Evolutionary conservation across 1,140 invertebrate species (phyloP).

Genomic region (Drosophila pseudoananassae): DNA sequence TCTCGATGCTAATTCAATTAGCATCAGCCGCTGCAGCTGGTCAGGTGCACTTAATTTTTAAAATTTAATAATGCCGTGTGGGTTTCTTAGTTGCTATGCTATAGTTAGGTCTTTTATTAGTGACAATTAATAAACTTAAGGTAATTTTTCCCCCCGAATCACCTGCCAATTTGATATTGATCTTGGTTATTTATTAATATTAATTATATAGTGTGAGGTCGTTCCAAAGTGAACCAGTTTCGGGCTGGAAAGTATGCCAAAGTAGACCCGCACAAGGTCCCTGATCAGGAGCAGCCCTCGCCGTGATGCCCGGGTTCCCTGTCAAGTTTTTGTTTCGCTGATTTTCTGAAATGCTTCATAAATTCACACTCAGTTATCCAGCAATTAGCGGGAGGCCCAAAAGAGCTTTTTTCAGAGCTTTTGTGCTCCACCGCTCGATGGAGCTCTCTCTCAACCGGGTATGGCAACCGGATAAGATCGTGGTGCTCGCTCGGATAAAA

Average conservation of each 20-base stretch:
- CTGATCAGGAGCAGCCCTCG: constrained; percentile 59
- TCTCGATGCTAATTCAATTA: constrained; percentile 68
- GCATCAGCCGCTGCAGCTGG: constrained; percentile 4
- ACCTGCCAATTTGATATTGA: constrained; percentile 16
- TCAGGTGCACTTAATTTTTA: constrained; percentile 25
- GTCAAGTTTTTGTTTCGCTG: constrained; percentile 34
- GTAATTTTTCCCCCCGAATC: not conserved
- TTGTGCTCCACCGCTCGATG: constrained; percentile 25
- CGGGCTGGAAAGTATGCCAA: constrained; percentile 32
- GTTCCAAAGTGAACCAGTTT: constrained; percentile 69
- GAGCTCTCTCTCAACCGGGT: not conserved
- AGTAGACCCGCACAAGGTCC: constrained; percentile 53
- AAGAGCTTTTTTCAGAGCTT: constrained; percentile 30
- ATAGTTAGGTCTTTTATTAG: not conserved
- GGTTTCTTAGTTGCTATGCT: not conserved
- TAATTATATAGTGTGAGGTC: constrained; percentile 58
- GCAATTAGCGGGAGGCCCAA: constrained; percentile 42
- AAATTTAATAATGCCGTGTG: constrained; percentile 8
- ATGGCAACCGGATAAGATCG: not conserved
- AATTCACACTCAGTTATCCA: constrained; percentile 67
- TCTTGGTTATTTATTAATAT: constrained; percentile 37
- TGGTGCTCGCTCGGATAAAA: constrained; percentile 5
- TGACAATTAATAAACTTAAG: not conserved
- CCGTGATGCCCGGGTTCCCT: not conserved
- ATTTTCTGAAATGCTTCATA: constrained; percentile 49